phyloP scores from a whole-genome alignment of 2,797 vertebrate genomes.

The Chelmon rostratus region DNA sequence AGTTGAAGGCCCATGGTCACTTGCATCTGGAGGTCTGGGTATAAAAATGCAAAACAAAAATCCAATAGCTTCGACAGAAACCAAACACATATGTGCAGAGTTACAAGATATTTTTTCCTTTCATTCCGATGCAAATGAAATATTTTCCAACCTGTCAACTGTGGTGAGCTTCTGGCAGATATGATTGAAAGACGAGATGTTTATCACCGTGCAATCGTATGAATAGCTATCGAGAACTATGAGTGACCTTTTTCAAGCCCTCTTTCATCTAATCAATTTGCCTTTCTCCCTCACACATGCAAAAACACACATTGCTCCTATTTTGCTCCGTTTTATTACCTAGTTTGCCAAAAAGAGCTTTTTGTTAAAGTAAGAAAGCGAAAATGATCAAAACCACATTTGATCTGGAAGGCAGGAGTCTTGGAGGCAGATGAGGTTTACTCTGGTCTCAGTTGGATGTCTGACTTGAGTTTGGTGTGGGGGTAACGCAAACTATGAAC shows the following conservation, averaged over 20 bases:
- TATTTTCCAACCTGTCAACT: constrained; percentile 43
- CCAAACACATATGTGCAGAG: constrained; percentile 30
- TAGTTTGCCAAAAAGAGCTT: constrained; percentile 29
- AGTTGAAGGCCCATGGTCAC: constrained; percentile 1
- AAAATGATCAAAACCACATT: constrained; percentile 50
- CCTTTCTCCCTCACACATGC: constrained; percentile 15
- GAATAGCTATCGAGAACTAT: not conserved
- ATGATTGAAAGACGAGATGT: constrained; percentile 28
- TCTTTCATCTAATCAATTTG: not conserved
- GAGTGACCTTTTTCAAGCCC: constrained; percentile 10
- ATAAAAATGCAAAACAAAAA: constrained; percentile 24
- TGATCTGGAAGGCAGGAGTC: constrained; percentile 39
- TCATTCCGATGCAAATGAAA: constrained; percentile 41
- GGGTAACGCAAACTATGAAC: constrained; percentile 4
- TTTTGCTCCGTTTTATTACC: constrained; percentile 25
- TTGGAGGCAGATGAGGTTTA: constrained; percentile 30
- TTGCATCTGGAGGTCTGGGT: constrained; percentile 18
- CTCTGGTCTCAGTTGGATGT: constrained; percentile 1
- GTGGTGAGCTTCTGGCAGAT: constrained; percentile 33
- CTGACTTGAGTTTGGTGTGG: constrained; percentile 22
- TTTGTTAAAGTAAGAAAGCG: constrained; percentile 16
- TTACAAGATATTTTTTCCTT: constrained; percentile 33
- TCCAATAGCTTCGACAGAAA: constrained; percentile 21
- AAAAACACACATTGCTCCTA: constrained; percentile 32
- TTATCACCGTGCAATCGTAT: constrained; percentile 13